Evolutionary conservation across 2,797 vertebrate species (phyloP).

Genomic region (Onychomys arenicola): DNA sequence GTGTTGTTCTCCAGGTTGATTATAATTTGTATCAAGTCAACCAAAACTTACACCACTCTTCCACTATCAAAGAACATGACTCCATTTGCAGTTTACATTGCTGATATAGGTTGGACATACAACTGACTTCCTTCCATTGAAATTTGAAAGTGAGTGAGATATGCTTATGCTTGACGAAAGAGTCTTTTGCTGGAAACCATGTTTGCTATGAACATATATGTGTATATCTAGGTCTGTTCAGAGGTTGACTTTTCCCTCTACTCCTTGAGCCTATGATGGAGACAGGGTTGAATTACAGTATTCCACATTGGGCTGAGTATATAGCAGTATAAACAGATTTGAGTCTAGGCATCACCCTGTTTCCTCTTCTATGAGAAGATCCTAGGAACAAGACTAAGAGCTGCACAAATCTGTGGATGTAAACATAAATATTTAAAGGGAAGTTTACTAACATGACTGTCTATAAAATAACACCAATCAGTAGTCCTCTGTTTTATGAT

Average conservation of each 20-base stretch:
- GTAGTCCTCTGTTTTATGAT: neutral
- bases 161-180: neutral
- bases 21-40: neutral
- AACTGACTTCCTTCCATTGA: neutral
- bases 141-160: neutral
- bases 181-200: neutral
- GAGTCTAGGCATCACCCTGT: neutral
- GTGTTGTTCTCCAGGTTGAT: neutral
- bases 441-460: neutral
- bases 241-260: neutral
- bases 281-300: neutral
- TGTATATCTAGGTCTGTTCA: neutral
- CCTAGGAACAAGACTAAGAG: neutral
- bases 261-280: neutral
- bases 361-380: neutral
- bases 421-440: neutral
- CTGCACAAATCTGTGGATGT: neutral
- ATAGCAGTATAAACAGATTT: neutral
- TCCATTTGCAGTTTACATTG: neutral
- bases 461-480: neutral
- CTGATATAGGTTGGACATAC: neutral
- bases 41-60: neutral
- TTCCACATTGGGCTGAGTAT: neutral
- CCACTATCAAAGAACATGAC: neutral
- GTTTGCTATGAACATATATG: neutral